Evolutionary conservation across 2,888 invertebrate genomes (phyloP), one percentile per base, ranked within the genome.

Genomic region (Phyllotreta striolata): DNA sequence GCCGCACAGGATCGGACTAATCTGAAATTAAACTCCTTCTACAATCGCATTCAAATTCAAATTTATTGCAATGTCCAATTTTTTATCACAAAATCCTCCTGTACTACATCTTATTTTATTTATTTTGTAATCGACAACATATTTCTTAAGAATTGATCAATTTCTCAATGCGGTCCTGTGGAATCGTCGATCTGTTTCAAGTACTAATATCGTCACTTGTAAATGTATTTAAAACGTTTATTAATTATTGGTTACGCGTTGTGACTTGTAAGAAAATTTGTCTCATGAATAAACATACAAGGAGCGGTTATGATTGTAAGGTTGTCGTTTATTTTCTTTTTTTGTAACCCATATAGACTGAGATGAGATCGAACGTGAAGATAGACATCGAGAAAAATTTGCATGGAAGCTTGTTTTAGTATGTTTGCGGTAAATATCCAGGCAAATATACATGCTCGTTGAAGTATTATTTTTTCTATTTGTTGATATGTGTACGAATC

Each of bases 161-260:
- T 4, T 41, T 10, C n/a, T 10, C 3, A 10, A 10, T 41, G 10
- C 41, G 10, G 10, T 41, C 41, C 41, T 41, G 41, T 41, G 41
- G n/a, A 41, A 51, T 51, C 37, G 37, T 12, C 12, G 51, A 51
- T 51, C 37, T 9, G n/a, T 51, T 37, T 51, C 51, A 51, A 10
- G 9, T 51, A 51, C 9, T 37, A 24, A 51, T 51, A 51, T 51
- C 51, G 51, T 37, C 51, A 51, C 37, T 51, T 51, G 51, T 51
- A 51, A 44, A 10, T 47, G 34, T 24, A 24, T 24, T 47, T 47
- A 47, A 47, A 47, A 47, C 51, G 51, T 51, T 24, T 51, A 51
- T 51, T 51, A 51, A 51, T 35, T 51, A 51, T 51, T 51, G 10
- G 35, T 8, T 51, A 51, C 51, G 37, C 37, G 34, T 51, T 10